Base-by-base conservation (phyloP, 1,140 invertebrate genomes). In the Radopholus similis region DNA sequence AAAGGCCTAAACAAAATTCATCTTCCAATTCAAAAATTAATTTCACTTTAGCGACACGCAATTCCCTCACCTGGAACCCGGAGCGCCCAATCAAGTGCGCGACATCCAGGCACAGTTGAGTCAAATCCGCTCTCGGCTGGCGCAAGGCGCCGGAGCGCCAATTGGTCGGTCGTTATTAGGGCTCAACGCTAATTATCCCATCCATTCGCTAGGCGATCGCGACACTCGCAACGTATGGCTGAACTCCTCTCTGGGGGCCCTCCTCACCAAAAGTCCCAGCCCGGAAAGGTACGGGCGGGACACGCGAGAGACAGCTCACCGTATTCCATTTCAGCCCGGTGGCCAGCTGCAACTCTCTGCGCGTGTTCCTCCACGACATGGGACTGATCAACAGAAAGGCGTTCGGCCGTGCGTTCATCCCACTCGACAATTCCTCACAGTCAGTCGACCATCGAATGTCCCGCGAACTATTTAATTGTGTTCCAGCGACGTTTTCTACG, bases 11-110 rank as follows among this genome's bases (percentile, higher is more conserved):
- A n/a, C n/a, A n/a, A n/a, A n/a, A n/a, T n/a, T n/a, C n/a, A n/a
- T n/a, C n/a, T n/a, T n/a, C n/a, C n/a, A n/a, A n/a, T n/a, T n/a
- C n/a, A n/a, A n/a, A n/a, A n/a, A n/a, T n/a, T n/a, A n/a, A 6
- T 65, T 62, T 60, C 77, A 26, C 40, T 74, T 53, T 76, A 90
- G 90, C n/a, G 91, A 93, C 75, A 87, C 88, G 64, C 90, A 90
- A 28, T 90, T 92, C 81, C 90, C 90, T 4, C 87, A 86, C 37
- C 83, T 92, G 44, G 90, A 91, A 55, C 87, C 87, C 34, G 47
- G n/a, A n/a, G 18, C 47, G 1, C 86, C 90, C n/a, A 84, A 88
- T 67, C 87, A 84, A 53, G 86, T 87, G 35, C 76, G 80, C 47
- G 85, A 86, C 30, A 85, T 87, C 13, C 75, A 84, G 2, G 35